phyloP scores from a whole-genome alignment of 2,113 vertebrate genomes.

The Calyptomena viridis region DNA sequence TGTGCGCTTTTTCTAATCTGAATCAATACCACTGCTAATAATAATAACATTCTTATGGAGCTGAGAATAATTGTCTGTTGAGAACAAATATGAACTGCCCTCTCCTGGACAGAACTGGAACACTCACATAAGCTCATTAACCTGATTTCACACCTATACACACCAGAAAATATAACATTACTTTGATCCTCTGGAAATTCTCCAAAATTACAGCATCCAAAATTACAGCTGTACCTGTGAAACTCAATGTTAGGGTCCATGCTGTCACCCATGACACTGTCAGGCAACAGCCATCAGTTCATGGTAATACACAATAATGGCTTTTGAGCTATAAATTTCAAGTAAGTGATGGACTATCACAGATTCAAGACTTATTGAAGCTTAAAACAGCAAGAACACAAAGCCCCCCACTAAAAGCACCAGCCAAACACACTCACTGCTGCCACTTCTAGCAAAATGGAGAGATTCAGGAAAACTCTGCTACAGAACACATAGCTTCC shows the following conservation, averaged over 20 bases:
- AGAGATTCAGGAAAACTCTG: not conserved
- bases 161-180: not conserved
- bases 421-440: not conserved
- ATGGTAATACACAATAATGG: not conserved
- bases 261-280: not conserved
- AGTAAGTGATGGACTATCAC: not conserved
- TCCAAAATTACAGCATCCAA: not conserved
- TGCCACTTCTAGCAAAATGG: not conserved
- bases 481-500: not conserved
- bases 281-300: not conserved
- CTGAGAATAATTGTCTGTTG: not conserved
- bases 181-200: not conserved
- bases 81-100: slow-evolving; percentile 3
- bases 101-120: slow-evolving; percentile 26
- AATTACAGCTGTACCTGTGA: not conserved
- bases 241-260: accelerated
- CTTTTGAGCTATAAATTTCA: not conserved
- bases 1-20: not conserved
- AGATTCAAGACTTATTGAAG: not conserved
- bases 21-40: not conserved
- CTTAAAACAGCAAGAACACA: not conserved
- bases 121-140: not conserved
- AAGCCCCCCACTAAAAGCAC: not conserved
- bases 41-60: not conserved
- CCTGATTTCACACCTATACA: not conserved